Base-by-base conservation (phyloP, 2,888 invertebrate genomes). In the Ectobius pallidus region DNA sequence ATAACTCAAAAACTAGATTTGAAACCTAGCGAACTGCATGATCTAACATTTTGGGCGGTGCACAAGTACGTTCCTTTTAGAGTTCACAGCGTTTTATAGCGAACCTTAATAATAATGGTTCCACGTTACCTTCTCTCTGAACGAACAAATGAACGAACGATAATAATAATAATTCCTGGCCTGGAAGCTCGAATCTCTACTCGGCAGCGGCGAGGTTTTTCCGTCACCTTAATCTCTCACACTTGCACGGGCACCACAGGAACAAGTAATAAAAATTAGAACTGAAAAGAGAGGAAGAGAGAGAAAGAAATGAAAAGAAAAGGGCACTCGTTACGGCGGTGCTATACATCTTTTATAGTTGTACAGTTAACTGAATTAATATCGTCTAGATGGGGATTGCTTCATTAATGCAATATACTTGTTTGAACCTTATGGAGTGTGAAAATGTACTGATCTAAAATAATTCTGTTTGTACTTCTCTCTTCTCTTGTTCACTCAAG, bases 171-270 rank as follows among this genome's bases (percentile, higher is more conserved):
- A 65, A 65, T 65, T 65, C 46, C 65, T 27, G 44, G 65, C 39
- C 65, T 65, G 65, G 65, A 58, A 58, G 58, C 58, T 58, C 58
- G 63, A 63, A 63, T n/a, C n/a, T n/a, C n/a, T n/a, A n/a, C n/a
- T 16, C 22, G 22, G 27, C 16, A 55, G 25, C 20, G 73, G 22
- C 27, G 69, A 71, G 74, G 74, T 74, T 74, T 74, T 74, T 73
- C 74, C 74, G 71, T 74, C 74, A 74, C 72, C 73, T 73, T 73
- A 74, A 74, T 74, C 74, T 74, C 74, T 74, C 67, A 67, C 74
- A 72, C 72, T 70, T 71, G 68, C 62, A 63, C 63, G 70, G 46
- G 44, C 70, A 63, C 69, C 65, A 25, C 65, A 65, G 65, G 65
- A 65, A 65, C 65, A 65, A 65, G 65, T 46, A 65, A 65, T 65